phyloP scores from a whole-genome alignment of 2,888 invertebrate species.

The Papilio elwesi region DNA sequence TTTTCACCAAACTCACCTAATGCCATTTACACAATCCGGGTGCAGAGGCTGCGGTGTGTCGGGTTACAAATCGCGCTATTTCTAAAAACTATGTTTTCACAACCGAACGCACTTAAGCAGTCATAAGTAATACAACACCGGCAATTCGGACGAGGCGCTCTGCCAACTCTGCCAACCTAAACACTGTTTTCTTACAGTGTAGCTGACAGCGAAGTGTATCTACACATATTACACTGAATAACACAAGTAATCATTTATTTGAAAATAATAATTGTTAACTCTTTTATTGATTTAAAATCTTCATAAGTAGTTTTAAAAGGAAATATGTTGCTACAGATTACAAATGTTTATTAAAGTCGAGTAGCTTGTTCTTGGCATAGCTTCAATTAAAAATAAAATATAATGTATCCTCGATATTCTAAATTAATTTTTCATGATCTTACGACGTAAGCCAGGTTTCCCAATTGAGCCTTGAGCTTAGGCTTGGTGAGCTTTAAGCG shows the following conservation, averaged over 20 bases:
- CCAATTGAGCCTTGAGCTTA: no score
- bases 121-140: slow-evolving; percentile 72
- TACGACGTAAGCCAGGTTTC: no score
- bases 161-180: slow-evolving; percentile 62
- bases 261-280: neutral
- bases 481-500: no score
- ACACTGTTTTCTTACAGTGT: slow-evolving; percentile 31
- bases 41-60: slow-evolving; percentile 73
- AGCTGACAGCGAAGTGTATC: slow-evolving; percentile 1
- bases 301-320: no score
- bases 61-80: slow-evolving; percentile 75
- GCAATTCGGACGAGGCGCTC: slow-evolving; percentile 69
- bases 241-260: neutral
- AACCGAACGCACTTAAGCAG: slow-evolving; percentile 78
- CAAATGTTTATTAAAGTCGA: no score
- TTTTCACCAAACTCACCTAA: slow-evolving; percentile 76
- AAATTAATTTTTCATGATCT: no score
- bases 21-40: slow-evolving; percentile 77
- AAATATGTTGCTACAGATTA: no score
- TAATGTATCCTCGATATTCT: no score
- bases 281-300: no score
- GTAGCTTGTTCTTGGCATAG: no score
- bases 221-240: neutral
- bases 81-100: slow-evolving; percentile 82
- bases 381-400: no score